Base-by-base conservation (phyloP, 2,888 invertebrate species). In the Pammene fasciana region DNA sequence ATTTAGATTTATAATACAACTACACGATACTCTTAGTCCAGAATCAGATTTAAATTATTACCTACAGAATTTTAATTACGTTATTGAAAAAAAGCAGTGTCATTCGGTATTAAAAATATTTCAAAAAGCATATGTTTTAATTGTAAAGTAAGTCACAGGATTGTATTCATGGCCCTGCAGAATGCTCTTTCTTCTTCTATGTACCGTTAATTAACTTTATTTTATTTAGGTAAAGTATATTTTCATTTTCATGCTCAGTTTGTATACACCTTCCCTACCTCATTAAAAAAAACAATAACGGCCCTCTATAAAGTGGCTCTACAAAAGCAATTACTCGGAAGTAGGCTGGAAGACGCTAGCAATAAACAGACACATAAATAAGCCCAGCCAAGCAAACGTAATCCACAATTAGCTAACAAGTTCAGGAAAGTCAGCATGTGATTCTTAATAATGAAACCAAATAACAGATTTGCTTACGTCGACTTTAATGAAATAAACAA, bases 311-410 rank as follows among this genome's bases (percentile, higher is more conserved):
- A 72, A 77, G 67, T 68, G 72, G 67, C 72, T 73, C 70, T 52
- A 71, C 72, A 68, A 70, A 70, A 72, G 73, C 73, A 76, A 75
- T 74, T 74, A 75, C 74, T 71, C 48, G 45, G 55, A 71, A 65
- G 64, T 56, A 71, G 72, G 67, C 70, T 70, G 65, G 72, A 65
- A 68, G 73, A 70, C 64, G 71, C 72, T 62, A 41, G 73, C 71
- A 73, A 78, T 78, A 80, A 79, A 79, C 77, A 79, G 80, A 75
- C 76, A 75, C 75, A 79, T 78, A 81, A 78, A 81, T 78, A 80
- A 78, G 71, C 64, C 68, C 54, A 71, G 73, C 72, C 74, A 73
- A 75, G 73, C 74, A 76, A 77, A 76, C 76, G 72, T 77, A 75
- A 76, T 75, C 75, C 75, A 74, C 76, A 76, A 80, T 79, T 80